Conservation (phyloP, 2,888 invertebrate species). For the Smittia sp. region DNA sequence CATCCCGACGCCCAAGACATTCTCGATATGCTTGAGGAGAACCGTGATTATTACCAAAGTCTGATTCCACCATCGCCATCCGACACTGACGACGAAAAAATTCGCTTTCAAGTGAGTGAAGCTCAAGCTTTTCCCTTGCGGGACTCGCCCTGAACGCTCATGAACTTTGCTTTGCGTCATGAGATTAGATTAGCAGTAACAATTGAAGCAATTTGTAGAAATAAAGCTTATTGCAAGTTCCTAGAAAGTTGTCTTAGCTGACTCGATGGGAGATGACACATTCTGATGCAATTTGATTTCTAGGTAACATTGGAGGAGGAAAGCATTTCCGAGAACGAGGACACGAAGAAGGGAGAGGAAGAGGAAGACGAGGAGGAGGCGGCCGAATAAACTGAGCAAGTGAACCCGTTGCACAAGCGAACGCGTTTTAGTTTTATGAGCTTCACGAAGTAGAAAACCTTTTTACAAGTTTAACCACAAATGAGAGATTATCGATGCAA, state of each 20-base stretch:
- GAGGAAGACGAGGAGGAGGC: constrained; percentile 15
- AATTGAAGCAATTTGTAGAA: not conserved
- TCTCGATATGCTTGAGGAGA: constrained; percentile 95
- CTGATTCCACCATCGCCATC: constrained; percentile 89
- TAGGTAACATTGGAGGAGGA: constrained; percentile 40
- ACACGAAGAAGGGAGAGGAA: constrained; percentile 30
- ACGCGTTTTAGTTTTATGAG: no score
- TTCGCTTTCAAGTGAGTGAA: constrained; percentile 66
- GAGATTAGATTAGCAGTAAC: not conserved
- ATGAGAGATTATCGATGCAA: no score
- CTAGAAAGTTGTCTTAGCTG: not conserved
- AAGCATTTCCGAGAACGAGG: constrained; percentile 35
- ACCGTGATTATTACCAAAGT: constrained; percentile 94
- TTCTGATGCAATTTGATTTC: not conserved
- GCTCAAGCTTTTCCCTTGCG: not conserved
- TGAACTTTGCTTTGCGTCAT: not conserved
- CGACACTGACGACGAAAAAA: constrained; percentile 65
- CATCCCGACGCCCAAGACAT: constrained; percentile 99
- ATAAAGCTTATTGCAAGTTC: constrained; percentile 16
- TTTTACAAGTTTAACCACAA: no score
- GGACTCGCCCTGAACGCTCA: not conserved
- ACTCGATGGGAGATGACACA: not conserved
- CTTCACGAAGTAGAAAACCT: no score
- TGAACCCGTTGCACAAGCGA: no score
- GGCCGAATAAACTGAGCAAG: no score